Evolutionary conservation across 2,888 invertebrate genomes (phyloP).

Genomic region (Eucera pruinosa): DNA sequence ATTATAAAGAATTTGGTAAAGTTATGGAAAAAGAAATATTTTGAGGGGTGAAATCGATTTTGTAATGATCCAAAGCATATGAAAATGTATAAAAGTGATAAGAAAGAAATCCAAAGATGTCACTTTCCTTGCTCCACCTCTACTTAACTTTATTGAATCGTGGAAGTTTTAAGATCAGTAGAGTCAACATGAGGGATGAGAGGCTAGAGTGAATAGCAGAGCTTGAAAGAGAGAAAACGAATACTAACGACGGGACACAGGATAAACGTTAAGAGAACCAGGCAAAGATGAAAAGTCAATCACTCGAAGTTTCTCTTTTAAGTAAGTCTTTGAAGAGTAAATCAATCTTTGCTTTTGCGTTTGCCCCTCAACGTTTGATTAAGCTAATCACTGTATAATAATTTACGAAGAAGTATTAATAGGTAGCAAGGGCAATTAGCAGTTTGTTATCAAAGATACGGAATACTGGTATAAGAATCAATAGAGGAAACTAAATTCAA

Average conservation of each 20-base stretch:
- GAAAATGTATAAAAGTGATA: conserved; percentile 18
- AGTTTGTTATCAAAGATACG: no score
- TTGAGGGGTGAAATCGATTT: no score
- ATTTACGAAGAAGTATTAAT: no score
- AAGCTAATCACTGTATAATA: no score
- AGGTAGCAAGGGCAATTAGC: no score
- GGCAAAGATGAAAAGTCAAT: conserved; percentile 11
- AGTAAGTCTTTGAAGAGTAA: background rate
- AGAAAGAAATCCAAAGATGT: conserved; percentile 26
- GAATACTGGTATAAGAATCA: no score
- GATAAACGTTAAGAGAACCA: background rate
- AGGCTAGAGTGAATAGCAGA: conserved; percentile 12
- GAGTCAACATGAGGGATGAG: conserved; percentile 23
- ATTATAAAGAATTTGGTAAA: no score
- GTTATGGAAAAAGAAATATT: no score
- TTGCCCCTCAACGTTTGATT: no score
- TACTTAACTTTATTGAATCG: conserved; percentile 46
- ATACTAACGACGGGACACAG: conserved; percentile 12
- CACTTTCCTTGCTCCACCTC: conserved; percentile 20
- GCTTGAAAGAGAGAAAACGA: conserved; percentile 8
- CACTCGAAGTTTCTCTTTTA: background rate
- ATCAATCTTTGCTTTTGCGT: background rate
- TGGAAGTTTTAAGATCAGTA: conserved; percentile 17
- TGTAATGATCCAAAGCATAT: background rate
- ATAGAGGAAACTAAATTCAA: no score